Evolutionary conservation across 2,888 invertebrate genomes (phyloP).

Genomic region (Cataglyphis cursor): DNA sequence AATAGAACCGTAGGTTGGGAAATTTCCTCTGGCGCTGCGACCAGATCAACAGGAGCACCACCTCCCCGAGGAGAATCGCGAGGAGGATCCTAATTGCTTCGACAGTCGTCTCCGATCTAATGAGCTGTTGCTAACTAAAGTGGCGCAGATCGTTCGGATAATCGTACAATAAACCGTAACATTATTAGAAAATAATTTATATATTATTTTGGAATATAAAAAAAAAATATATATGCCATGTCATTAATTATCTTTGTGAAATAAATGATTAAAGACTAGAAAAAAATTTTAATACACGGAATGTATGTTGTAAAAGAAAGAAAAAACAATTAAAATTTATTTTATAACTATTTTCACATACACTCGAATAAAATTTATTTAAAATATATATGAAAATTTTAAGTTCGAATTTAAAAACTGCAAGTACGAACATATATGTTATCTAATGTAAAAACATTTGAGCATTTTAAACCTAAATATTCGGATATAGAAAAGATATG

Average conservation of each 20-base stretch:
- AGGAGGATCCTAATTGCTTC: conserved; percentile 76
- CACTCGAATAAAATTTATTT: neutral
- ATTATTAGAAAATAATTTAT: conserved; percentile 5
- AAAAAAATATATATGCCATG: too few relatives aligned
- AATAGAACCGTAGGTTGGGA: conserved; percentile 85
- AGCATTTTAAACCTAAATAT: neutral
- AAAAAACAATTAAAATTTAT: neutral
- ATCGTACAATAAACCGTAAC: neutral
- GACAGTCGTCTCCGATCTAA: conserved; percentile 73
- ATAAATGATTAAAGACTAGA: neutral
- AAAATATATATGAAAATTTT: neutral
- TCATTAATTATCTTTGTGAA: neutral
- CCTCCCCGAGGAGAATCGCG: conserved; percentile 69
- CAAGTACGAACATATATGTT: neutral
- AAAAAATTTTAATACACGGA: neutral
- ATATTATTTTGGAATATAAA: neutral
- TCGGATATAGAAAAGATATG: neutral
- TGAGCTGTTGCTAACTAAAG: conserved; percentile 70
- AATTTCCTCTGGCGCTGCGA: conserved; percentile 84
- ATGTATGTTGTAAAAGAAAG: too few relatives aligned
- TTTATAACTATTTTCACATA: neutral
- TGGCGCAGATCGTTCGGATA: conserved; percentile 42
- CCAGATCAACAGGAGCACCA: conserved; percentile 76
- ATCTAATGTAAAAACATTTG: neutral
- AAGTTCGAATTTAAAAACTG: neutral